phyloP scores from a whole-genome alignment of 2,113 vertebrate genomes.

The Erythrocercus mccallii region DNA sequence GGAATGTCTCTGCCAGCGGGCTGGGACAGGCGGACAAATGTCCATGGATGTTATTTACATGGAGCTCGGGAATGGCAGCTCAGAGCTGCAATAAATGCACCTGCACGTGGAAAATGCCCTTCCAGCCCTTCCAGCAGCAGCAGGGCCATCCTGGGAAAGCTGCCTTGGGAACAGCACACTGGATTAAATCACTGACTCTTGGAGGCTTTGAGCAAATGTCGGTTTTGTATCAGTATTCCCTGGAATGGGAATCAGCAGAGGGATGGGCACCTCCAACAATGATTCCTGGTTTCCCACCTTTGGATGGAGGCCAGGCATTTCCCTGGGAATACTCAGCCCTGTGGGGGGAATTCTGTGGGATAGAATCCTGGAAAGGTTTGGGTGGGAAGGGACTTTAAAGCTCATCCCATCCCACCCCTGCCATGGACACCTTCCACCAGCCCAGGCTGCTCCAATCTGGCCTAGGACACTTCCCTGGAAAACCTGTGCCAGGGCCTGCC shows the following conservation, averaged over 20 bases:
- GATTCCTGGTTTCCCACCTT: not conserved
- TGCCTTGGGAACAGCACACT: not conserved
- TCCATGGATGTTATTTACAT: accelerated
- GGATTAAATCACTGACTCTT: not conserved
- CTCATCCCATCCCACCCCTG: not conserved
- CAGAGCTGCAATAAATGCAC: not conserved
- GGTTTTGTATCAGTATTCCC: not conserved
- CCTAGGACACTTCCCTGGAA: not conserved
- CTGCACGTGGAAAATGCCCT: not conserved
- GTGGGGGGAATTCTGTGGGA: accelerated
- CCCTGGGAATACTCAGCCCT: not conserved
- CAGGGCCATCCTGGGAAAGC: not conserved
- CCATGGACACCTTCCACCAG: not conserved
- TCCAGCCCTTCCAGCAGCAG: not conserved
- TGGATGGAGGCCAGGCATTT: not conserved
- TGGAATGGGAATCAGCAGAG: not conserved
- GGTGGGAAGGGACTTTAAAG: not conserved
- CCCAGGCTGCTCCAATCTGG: not conserved
- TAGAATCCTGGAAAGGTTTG: not conserved
- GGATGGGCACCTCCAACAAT: not conserved
- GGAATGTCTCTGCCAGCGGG: not conserved
- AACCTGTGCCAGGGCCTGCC: too few relatives aligned
- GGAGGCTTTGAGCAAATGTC: not conserved
- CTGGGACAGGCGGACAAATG: accelerated
- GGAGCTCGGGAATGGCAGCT: not conserved